A percentile compares a stretch with the other conserved stretches of the same genome.
phyloP scores from a whole-genome alignment of 2,888 invertebrate species.

The Halocaridina rubra region DNA sequence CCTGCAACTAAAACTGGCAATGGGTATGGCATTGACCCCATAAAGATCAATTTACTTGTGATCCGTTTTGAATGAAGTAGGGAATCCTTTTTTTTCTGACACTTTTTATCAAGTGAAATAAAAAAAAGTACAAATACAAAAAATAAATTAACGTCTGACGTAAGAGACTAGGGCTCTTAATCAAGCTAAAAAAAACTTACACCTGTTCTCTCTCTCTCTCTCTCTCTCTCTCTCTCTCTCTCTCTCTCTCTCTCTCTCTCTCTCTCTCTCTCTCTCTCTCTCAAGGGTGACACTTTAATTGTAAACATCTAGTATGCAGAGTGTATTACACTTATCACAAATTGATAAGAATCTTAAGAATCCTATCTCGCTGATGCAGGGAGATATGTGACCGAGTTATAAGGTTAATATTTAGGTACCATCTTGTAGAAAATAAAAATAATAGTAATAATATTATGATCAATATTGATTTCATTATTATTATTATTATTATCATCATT shows the following conservation, averaged over 20 bases:
- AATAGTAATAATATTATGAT: too few relatives aligned
- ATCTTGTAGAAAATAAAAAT: too few relatives aligned
- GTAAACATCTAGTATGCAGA: constrained; percentile 22
- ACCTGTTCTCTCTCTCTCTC: background rate
- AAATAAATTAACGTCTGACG: too few relatives aligned
- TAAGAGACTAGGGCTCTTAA: too few relatives aligned
- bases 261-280: constrained; percentile 6
- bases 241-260: background rate
- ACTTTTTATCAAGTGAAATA: background rate
- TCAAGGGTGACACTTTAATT: constrained; percentile 24
- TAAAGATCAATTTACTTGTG: background rate
- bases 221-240: background rate
- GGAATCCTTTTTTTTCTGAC: background rate
- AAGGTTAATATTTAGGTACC: too few relatives aligned
- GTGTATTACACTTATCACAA: background rate
- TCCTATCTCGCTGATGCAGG: background rate
- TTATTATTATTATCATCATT: too few relatives aligned
- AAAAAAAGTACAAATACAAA: too few relatives aligned
- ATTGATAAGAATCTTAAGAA: background rate
- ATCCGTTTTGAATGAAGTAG: background rate
- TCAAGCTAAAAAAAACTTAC: constrained; percentile 9
- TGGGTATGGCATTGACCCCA: background rate
- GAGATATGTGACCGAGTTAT: too few relatives aligned
- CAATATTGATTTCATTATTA: too few relatives aligned
- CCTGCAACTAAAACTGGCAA: too few relatives aligned